Base-by-base conservation (phyloP, 2,797 vertebrate genomes). In the Gadopsis marmoratus region DNA sequence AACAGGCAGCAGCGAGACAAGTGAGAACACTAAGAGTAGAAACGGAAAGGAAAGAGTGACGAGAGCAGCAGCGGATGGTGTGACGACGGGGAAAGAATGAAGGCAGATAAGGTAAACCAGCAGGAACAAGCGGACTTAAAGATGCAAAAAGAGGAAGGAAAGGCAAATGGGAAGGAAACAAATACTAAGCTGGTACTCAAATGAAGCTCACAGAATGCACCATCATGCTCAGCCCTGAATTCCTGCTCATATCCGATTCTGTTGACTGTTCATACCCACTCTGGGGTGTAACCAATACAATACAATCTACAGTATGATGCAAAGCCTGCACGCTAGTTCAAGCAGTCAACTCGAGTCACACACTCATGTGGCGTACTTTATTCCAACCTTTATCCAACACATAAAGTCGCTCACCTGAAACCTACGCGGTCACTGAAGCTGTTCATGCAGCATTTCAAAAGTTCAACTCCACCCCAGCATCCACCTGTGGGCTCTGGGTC, bases 151-250 rank as follows among this genome's bases (percentile, higher is more conserved):
- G 19, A 75, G 81, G 81, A 87, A 78, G 76, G 83, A 77, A 79
- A 73, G n/a, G 62, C 67, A 82, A 83, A 85, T 79, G 77, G 85
- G 77, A 82, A 76, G 76, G 81, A 85, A 87, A 79, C 68, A 1
- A 63, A 88, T 78, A 82, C 71, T 29, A 9, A 76, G 70, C 21
- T 26, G 2, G 63, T 2, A 39, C 55, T 43, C 8, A 50, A 51
- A 61, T 56, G 11, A 54, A 69, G 71, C 72, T 74, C 55, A 41
- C 60, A 75, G 47, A 76, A 73, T 0, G 5, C 50, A 65, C 74
- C 54, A 16, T 67, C 67, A 35, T n/a, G 58, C 55, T 63, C 68
- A 11, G 39, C n/a, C 76, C 60, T 17, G 21, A 1, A 63, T 70
- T 67, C 41, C 17, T 59, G 43, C 48, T 64, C 63, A 19, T 37